Percentiles rank a stretch among this genome's conserved stretches.
These are phyloP conservation scores for Lamellibrachia satsuma DNA, from an alignment of 2,888 invertebrate species.

Conservation along the genomic window DNA sequence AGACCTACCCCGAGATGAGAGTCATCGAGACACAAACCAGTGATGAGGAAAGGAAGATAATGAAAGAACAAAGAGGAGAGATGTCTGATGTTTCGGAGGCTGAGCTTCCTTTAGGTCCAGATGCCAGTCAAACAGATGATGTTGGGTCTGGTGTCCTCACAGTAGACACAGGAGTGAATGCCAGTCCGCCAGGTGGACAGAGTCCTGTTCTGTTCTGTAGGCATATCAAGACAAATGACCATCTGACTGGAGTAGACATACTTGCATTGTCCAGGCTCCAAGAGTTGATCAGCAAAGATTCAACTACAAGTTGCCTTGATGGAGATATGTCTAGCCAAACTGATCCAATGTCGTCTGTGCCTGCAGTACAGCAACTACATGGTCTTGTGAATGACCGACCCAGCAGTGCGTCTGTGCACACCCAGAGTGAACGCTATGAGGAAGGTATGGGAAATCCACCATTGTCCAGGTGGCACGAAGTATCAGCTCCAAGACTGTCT, in stretches of 20 bases:
- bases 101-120: neutral
- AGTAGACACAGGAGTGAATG: conserved; percentile 34
- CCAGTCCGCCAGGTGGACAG: conserved; percentile 34
- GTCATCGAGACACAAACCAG: conserved; percentile 41
- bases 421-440: neutral
- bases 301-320: neutral
- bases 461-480: neutral
- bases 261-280: neutral
- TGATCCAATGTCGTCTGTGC: neutral
- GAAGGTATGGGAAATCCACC: neutral
- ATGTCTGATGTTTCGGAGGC: neutral
- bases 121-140: conserved; percentile 6
- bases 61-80: conserved; percentile 24
- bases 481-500: neutral
- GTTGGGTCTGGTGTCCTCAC: neutral
- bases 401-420: neutral
- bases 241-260: neutral
- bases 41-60: neutral
- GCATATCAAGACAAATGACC: neutral
- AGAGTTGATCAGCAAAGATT: neutral
- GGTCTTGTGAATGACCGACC: neutral
- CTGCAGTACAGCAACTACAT: neutral
- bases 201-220: conserved; percentile 22
- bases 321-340: neutral
- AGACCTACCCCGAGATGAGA: conserved; percentile 40